These are phyloP conservation scores for Archilochus colubris DNA, from an alignment of 2,113 vertebrate species.

Conservation along the genomic window DNA sequence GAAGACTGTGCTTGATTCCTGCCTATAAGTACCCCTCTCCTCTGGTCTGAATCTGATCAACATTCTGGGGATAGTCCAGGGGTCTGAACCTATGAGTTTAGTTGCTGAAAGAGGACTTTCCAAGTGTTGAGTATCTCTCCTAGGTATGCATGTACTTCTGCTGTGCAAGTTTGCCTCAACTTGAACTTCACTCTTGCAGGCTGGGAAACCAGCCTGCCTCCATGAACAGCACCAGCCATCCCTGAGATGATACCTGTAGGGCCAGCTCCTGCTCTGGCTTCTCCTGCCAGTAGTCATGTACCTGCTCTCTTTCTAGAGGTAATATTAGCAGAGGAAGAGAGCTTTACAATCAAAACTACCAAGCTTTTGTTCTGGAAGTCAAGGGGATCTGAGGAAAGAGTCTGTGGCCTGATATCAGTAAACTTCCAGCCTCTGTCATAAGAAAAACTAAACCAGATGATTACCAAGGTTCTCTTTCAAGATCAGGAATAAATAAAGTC, in stretches of 20 bases:
- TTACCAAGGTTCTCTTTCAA: neutral
- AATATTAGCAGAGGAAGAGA: neutral
- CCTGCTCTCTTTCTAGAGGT: neutral
- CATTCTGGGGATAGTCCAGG: neutral
- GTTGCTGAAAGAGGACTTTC: neutral
- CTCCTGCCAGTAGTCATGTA: neutral
- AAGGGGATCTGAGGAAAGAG: neutral
- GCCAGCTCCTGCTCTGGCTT: neutral
- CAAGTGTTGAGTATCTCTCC: neutral
- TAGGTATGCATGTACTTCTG: neutral
- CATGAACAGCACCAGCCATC: fast-evolving
- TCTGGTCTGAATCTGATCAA: neutral
- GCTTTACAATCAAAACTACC: neutral
- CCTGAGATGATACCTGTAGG: neutral
- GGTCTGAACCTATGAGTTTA: neutral
- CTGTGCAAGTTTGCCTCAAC: neutral
- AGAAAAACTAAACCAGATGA: neutral
- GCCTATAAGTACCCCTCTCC: neutral
- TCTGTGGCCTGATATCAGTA: neutral
- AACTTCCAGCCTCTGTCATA: neutral
- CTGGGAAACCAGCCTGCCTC: fast-evolving
- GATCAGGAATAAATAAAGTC: neutral
- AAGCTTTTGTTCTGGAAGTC: neutral
- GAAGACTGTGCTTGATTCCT: neutral
- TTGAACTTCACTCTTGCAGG: neutral